Base-by-base conservation (phyloP, 1,140 invertebrate species). In the Drosophila asahinai region DNA sequence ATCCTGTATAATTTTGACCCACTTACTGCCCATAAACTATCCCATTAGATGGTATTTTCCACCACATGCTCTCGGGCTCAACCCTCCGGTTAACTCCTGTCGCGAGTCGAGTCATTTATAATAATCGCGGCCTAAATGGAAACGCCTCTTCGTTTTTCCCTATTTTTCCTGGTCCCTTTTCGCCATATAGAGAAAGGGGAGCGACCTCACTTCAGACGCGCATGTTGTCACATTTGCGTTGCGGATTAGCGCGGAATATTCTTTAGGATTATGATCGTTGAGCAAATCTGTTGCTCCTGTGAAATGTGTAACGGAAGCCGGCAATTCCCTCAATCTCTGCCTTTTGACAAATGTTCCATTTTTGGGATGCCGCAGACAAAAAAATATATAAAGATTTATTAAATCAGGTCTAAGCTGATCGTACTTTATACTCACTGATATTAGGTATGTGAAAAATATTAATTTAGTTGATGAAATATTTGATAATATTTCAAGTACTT, bases 231-330 rank as follows among this genome's bases (percentile, higher is more conserved):
- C 91, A 92, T 92, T 91, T 91, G 81, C 83, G 76, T 91, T 91
- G 91, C 89, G 91, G 91, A 92, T 92, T 92, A 92, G 91, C 81
- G 78, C 70, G 59, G 77, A 63, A 72, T 77, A 65, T 82, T 89
- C 77, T 91, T 86, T 83, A 66, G 91, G 91, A 92, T 92, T 92
- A 92, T 77, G 90, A 91, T 90, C 91, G 90, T 92, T 92, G 74
- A 83, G 91, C 78, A 92, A 92, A 92, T 92, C 91, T 92, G 91
- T 92, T 92, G 91, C 91, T 91, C 91, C 86, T 90, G 86, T 70
- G 48, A 59, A 30, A 30, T 48, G 76, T 80, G 76, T 82, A 54
- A 55, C 79, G 83, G 65, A 84, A 77, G 73, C 38, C 58, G 74
- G 58, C 65, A 42, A 60, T 65, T 83, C 30, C 42, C 42, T 60